phyloP scores from a whole-genome alignment of 2,113 vertebrate genomes.

The Centrocercus urophasianus region DNA sequence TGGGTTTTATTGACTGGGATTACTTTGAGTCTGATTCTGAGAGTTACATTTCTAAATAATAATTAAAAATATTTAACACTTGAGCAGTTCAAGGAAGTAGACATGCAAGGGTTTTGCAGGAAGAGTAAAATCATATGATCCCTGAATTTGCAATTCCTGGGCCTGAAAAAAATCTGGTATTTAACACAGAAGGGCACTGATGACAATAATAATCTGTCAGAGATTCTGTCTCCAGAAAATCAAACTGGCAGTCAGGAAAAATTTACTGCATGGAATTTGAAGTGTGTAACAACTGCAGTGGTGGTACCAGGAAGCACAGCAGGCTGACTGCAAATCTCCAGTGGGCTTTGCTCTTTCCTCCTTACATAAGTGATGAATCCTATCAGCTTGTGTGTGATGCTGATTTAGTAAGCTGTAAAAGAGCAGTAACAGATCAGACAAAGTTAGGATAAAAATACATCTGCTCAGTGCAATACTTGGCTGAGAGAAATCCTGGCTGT shows the following conservation, averaged over 20 bases:
- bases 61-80: accelerated
- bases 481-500: not conserved
- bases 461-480: not conserved
- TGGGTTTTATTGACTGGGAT: accelerated
- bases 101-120: not conserved
- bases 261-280: not conserved
- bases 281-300: not conserved
- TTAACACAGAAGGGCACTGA: accelerated
- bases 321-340: not conserved
- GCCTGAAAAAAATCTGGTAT: not conserved
- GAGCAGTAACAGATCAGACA: not conserved
- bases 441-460: too few species aligned
- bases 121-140: not conserved
- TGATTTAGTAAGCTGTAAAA: not conserved
- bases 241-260: not conserved
- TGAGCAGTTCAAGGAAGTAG: not conserved
- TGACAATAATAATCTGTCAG: not conserved
- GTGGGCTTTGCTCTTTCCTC: not conserved
- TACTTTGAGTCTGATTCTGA: not conserved
- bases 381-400: too few species aligned
- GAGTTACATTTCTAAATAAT: accelerated
- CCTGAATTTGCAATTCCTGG: not conserved
- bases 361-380: not conserved
- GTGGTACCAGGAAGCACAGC: not conserved
- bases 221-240: not conserved